Evolutionary conservation across 2,888 invertebrate genomes (phyloP).

Genomic region (Pterostichus madidus): DNA sequence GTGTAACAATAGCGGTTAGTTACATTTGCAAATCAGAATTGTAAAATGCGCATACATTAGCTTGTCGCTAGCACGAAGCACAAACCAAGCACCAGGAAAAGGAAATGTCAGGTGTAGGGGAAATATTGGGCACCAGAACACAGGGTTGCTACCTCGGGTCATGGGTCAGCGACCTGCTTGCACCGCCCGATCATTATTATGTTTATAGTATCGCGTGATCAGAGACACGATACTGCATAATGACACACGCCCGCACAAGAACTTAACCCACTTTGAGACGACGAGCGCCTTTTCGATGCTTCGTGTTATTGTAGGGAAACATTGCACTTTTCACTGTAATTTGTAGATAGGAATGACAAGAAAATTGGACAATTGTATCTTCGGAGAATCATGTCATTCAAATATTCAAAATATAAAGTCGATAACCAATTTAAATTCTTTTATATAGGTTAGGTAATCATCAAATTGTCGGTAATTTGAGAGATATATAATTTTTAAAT

Average conservation of each 20-base stretch:
- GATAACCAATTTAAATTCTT: too few relatives aligned
- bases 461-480: too few relatives aligned
- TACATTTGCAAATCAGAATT: constrained; percentile 52
- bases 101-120: constrained; percentile 48
- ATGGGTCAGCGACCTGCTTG: constrained; percentile 52
- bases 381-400: too few relatives aligned
- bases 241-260: constrained; percentile 38
- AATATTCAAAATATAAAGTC: too few relatives aligned
- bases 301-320: too few relatives aligned
- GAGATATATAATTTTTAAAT: too few relatives aligned
- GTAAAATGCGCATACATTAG: constrained; percentile 62
- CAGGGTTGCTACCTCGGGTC: constrained; percentile 33
- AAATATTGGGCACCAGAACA: constrained; percentile 58
- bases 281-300: not conserved
- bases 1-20: constrained; percentile 40
- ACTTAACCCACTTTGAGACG: constrained; percentile 51
- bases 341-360: too few relatives aligned
- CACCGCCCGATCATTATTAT: constrained; percentile 60
- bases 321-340: too few relatives aligned
- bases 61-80: not conserved
- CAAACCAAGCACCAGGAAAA: constrained; percentile 41
- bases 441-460: too few relatives aligned
- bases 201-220: constrained; percentile 64
- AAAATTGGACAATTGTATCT: too few relatives aligned
- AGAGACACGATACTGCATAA: constrained; percentile 63